Base-by-base conservation (phyloP, 2,797 vertebrate species). In the Anomalospiza imberbis region DNA sequence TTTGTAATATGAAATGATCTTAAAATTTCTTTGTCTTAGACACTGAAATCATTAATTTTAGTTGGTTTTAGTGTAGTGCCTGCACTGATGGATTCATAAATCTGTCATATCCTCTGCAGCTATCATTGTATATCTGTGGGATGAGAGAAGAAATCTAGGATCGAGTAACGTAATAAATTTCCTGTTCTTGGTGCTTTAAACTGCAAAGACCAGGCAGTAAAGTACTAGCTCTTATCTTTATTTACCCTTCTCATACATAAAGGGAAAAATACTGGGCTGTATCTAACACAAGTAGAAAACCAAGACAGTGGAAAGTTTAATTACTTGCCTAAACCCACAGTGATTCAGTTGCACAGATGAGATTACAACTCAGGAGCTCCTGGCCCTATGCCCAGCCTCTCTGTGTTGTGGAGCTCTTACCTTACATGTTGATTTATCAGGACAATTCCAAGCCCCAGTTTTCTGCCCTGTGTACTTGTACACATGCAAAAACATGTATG, bases 261-360 rank as follows among this genome's bases (percentile, higher is more conserved):
- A 83, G 11, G n/a, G 75, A 40, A 61, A 85, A 92, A 81, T 60
- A 78, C n/a, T 32, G 21, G 60, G 29, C 62, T 84, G 5, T 75
- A 70, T 80, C 73, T 89, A 88, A 92, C 44, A 45, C 29, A 51
- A 85, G 51, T 63, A 84, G 92, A 88, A 97, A 93, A 83, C 55
- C 45, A 95, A 96, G 92, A 89, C 93, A 84, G 82, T 90, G 85
- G 91, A 91, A 92, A 96, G 82, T 89, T 96, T 96, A 95, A 95
- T 94, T 95, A 91, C 76, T 93, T 88, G 73, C 82, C 82, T 91
- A 60, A 88, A 93, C 57, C 89, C 82, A 79, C 85, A 75, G 82
- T 84, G 92, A 92, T 89, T 97, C 94, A 63, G 82, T 96, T 95
- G 92, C 76, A 79, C 22, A 74, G 94, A 82, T 93, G 89, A 91